Base-by-base conservation (phyloP, 2,888 invertebrate genomes). In the Thumatha senex region DNA sequence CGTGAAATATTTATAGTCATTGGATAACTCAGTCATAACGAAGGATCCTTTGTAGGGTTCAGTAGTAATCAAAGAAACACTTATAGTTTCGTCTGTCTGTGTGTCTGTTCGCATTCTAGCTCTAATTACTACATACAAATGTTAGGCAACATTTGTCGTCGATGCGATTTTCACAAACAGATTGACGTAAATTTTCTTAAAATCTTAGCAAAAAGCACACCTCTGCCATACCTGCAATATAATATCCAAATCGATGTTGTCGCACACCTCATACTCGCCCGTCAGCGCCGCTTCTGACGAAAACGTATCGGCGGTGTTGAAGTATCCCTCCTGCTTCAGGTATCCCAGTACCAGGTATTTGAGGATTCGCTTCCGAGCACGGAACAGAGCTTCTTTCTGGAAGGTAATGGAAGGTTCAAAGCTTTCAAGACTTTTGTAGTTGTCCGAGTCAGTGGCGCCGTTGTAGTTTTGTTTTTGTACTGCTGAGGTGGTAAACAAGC, bases 241-340 rank as follows among this genome's bases (percentile, higher is more conserved):
- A 38, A 96, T 95, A 59, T 96, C 96, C 74, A 98, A 87, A 80
- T 98, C 98, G 51, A 98, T 94, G 73, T 98, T 98, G 75, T 98
- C 98, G 82, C 98, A 98, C 34, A 98, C 92, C 72, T 94, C 92
- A 74, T 94, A 94, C 52, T 94, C 94, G 7, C 92, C 92, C 0
- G 95, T 92, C 9, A 98, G 86, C 38, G 93, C 94, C 0, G 97
- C 96, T 82, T 98, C 98, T 14, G 89, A 85, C 24, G 90, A 89
- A 52, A 98, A 89, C 9, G 89, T 78, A 46, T 95, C 93, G 0
- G 95, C 95, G 0, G 95, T 89, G 54, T 94, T 93, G 54, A 85
- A 81, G 50, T 92, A 93, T 40, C 95, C 95, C 69, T 95, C 93
- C 64, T 95, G 95, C 63, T 89, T 87, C 60, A 96, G 84, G 86